These are phyloP conservation scores for Mobula hypostoma DNA, from an alignment of 2,113 vertebrate genomes.

Conservation along the genomic window DNA sequence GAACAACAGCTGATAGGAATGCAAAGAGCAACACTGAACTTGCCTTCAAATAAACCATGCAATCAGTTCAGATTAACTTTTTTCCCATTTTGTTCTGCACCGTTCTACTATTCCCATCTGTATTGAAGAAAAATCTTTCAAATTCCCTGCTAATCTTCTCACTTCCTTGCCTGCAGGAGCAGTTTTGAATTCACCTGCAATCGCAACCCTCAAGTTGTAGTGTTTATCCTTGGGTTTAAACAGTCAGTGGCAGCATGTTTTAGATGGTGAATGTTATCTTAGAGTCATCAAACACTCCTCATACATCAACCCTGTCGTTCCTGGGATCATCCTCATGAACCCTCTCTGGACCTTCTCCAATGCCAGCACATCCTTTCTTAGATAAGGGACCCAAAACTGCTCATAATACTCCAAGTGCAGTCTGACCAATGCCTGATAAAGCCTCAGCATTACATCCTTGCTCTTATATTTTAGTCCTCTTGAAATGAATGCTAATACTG, in stretches of 20 bases:
- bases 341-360: too few relatives aligned
- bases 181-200: background rate
- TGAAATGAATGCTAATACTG: too few relatives aligned
- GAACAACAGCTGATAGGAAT: background rate
- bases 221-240: background rate
- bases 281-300: too few relatives aligned
- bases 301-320: too few relatives aligned
- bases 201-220: background rate
- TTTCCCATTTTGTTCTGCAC: background rate
- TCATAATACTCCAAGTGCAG: too few relatives aligned
- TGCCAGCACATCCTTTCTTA: too few relatives aligned
- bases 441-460: too few relatives aligned
- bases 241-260: background rate
- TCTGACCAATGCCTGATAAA: too few relatives aligned
- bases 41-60: background rate
- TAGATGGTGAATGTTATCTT: background rate
- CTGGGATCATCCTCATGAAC: too few relatives aligned
- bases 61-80: background rate
- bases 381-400: too few relatives aligned
- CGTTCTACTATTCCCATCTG: background rate
- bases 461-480: too few relatives aligned
- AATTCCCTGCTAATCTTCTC: background rate
- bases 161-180: background rate
- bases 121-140: background rate
- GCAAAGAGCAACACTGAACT: background rate